phyloP scores from a whole-genome alignment of 1,140 invertebrate species.

The Sitobion miscanthi region DNA sequence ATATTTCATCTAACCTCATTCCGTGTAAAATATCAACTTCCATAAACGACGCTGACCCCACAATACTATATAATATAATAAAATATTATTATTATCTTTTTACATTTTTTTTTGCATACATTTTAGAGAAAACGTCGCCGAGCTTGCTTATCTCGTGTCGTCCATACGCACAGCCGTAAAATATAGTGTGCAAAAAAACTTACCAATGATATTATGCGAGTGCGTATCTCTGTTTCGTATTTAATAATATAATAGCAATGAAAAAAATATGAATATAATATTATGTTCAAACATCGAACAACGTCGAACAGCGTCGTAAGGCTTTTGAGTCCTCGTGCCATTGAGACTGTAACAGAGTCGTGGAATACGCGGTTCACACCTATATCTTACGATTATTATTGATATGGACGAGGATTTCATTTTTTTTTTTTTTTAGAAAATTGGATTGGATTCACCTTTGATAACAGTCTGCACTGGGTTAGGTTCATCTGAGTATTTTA shows the following conservation, averaged over 20 bases:
- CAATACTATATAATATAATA: neutral
- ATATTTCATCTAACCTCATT: slow-evolving; percentile 34
- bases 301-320: neutral
- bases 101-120: neutral
- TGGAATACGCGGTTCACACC: neutral
- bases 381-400: neutral
- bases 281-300: neutral
- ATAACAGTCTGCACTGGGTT: neutral
- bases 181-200: neutral
- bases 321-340: neutral
- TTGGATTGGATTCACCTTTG: neutral
- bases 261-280: neutral
- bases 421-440: slow-evolving; percentile 7
- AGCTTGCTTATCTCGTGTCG: neutral
- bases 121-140: neutral
- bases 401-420: neutral
- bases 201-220: neutral
- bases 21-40: neutral
- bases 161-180: neutral
- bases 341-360: neutral
- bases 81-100: neutral
- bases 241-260: neutral
- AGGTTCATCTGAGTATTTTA: neutral
- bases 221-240: neutral
- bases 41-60: neutral